Evolutionary conservation across 2,888 invertebrate genomes (phyloP), one percentile per base, ranked within the genome.

Genomic region (Notodonta ziczac): DNA sequence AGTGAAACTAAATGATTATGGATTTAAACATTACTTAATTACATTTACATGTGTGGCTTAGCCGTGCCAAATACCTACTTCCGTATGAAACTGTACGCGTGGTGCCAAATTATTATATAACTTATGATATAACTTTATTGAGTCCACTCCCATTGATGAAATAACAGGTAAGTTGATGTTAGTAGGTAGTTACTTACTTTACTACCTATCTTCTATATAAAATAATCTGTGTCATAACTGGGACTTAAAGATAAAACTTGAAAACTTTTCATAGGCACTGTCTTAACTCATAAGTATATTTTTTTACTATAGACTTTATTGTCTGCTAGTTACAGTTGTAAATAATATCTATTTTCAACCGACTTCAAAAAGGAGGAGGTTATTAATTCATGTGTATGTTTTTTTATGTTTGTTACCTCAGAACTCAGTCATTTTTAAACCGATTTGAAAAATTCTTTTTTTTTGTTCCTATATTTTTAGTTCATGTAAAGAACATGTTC

Each of bases 91-190:
- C 14, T 40, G 14, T 16, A 55, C 40, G 9, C 40, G 40, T 52
- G 32, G 54, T 53, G 55, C 55, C 55, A 55, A 55, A 39, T 52
- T 13, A 52, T 5, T 52, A 32, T 16, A 5, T 51, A 24, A 51
- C 12, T 51, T 51, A 51, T 9, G 12, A 16, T 12, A 51, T 24
- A 5, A 24, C 16, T 4, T 16, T 51, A 51, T 16, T 42, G 42
- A 42, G 42, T 42, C 42, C 12, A 42, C 42, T 35, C 35, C 35
- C 42, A 10, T 42, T 42, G 9, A 42, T 42, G 35, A 35, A 35
- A 35, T 35, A 35, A 35, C 35, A 35, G 35, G 35, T 35, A 5
- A 35, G 35, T 35, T 35, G 35, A 3, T 35, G 2, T 35, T 6
- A 5, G 35, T 6, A 35, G 35, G 24, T 24, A 24, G 24, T 24